These are phyloP conservation scores for Oligia latruncula DNA, from an alignment of 2,888 invertebrate species.

Conservation along the genomic window DNA sequence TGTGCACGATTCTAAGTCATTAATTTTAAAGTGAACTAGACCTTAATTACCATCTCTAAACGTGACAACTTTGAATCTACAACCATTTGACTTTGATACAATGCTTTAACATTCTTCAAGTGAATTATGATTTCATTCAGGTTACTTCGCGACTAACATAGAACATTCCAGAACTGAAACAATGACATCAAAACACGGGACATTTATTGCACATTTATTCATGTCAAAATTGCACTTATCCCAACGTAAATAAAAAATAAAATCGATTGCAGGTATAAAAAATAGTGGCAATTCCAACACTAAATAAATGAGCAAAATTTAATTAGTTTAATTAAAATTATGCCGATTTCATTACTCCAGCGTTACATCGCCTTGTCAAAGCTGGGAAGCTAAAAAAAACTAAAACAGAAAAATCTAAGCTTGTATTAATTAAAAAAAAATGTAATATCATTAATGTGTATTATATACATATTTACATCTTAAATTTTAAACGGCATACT, in stretches of 20 bases:
- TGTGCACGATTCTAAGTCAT: conserved; percentile 36
- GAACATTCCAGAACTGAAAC: conserved; percentile 62
- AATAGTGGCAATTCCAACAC: conserved; percentile 68
- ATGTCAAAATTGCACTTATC: conserved; percentile 71
- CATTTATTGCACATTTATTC: conserved; percentile 66
- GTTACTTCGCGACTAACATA: conserved; percentile 44
- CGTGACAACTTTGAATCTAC: conserved; percentile 40
- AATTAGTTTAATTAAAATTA: conserved; percentile 55
- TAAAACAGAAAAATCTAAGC: conserved; percentile 77
- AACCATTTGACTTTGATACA: conserved; percentile 33
- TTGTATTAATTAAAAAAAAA: conserved; percentile 78
- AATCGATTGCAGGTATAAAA: conserved; percentile 47
- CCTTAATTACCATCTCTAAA: conserved; percentile 35
- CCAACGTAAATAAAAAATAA: conserved; percentile 56
- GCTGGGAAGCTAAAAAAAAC: conserved; percentile 70
- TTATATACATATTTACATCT: conserved; percentile 90
- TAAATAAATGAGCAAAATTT: conserved; percentile 68
- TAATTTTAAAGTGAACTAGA: conserved; percentile 49
- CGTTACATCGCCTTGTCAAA: conserved; percentile 51
- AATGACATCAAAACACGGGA: conserved; percentile 34
- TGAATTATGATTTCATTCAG: conserved; percentile 36
- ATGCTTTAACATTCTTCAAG: conserved; percentile 22
- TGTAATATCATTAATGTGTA: conserved; percentile 86
- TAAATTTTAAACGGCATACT: conserved; percentile 80
- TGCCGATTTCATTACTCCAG: conserved; percentile 58